Evolutionary conservation across 2,888 invertebrate genomes (phyloP).

Genomic region (Yponomeuta plumbellus): DNA sequence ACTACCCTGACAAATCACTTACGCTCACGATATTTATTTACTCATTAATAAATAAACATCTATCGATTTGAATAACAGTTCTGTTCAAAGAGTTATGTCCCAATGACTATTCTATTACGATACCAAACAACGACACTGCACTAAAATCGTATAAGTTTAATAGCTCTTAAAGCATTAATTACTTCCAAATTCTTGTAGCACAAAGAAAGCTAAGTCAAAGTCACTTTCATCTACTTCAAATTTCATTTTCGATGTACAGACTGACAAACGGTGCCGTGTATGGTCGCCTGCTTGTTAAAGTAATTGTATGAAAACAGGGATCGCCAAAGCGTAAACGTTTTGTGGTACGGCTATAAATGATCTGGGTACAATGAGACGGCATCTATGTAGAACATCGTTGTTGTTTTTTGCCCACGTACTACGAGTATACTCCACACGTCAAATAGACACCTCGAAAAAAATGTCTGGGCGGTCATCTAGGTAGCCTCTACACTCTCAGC

Average conservation of each 20-base stretch:
- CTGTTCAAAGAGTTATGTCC: neutral
- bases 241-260: slow-evolving; percentile 28
- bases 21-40: no score
- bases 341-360: slow-evolving; percentile 33
- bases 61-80: neutral
- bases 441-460: slow-evolving; percentile 40
- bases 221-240: slow-evolving; percentile 66
- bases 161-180: neutral
- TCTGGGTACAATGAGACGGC: slow-evolving; percentile 58
- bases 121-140: neutral
- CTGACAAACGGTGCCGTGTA: neutral
- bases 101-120: neutral
- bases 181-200: neutral
- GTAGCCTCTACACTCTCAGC: slow-evolving; percentile 32
- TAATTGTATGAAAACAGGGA: neutral
- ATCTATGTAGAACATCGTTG: slow-evolving; percentile 68
- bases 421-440: slow-evolving; percentile 40
- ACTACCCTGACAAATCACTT: no score
- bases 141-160: neutral
- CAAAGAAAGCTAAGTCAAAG: slow-evolving; percentile 56
- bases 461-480: slow-evolving; percentile 21
- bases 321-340: neutral
- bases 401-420: slow-evolving; percentile 42
- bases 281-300: neutral
- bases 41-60: no score